Evolutionary conservation across 2,113 vertebrate genomes (phyloP), one percentile per base, ranked within the genome.

Genomic region (rat (Rattus norvegicus)): DNA sequence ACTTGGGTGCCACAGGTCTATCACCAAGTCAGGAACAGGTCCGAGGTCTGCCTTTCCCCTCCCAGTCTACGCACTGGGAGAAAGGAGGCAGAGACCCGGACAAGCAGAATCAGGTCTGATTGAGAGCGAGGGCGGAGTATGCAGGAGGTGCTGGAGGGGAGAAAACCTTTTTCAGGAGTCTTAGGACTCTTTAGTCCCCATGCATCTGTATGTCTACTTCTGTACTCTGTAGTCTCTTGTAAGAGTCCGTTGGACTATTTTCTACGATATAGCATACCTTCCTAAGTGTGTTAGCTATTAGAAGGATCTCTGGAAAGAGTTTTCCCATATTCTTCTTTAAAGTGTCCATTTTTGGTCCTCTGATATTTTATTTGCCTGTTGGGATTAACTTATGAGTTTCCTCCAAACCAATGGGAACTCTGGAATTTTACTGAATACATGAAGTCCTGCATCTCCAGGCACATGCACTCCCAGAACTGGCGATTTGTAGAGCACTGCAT

Each of bases 291-390:
- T 26, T 63, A n/a, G 22, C 26, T 33, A 7, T 65, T 80, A 47
- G 63, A 83, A 88, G 75, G 91, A 14, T 94, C 93, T 88, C 69
- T 92, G 84, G 5, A 75, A 90, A 36, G 88, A 83, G 0, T 77
- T 89, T 56, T 86, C 13, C 11, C 16, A 81, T 39, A 3, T 54
- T 81, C 80, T 93, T 84, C 76, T 72, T 93, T 88, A 80, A 43
- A 72, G 36, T 85, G 69, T 85, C 65, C 39, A 8, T 75, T 92
- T 52, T 89, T 86, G 19, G 30, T n/a, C 5, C 26, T 87, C 92
- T 54, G 10, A 14, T 93, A 11, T 86, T 90, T 92, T 47, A 30
- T 70, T 19, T 14, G 26, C 5, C n/a, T 80, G 89, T 80, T 79
- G 19, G 36, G 70, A 61, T 96, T 75, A n/a, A n/a, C 5, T 94